Base-by-base conservation (phyloP, 2,113 vertebrate species). In the Myodes glareolus region DNA sequence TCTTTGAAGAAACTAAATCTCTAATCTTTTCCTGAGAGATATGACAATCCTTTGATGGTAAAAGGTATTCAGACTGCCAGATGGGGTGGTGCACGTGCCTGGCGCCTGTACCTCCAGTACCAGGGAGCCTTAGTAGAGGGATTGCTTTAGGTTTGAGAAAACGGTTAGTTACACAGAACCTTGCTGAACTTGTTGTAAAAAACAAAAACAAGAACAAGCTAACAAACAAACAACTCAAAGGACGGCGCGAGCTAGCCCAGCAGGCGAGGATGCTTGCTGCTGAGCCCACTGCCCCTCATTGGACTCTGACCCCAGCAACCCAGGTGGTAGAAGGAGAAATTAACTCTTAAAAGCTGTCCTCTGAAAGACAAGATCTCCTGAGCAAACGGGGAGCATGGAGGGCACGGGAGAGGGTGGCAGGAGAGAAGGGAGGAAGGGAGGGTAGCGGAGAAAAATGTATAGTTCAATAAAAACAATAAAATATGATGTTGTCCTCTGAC, bases 1-100 rank as follows among this genome's bases (percentile, higher is more conserved):
- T 93, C 77, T 91, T 68, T 76, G 61, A 95, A 94, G 81, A 91
- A 93, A 92, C 33, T 23, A 90, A 88, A 87, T 90, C 75, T 94
- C 80, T 84, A 36, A 90, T 77, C 63, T 94, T 95, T 92, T 75
- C 52, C n/a, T 88, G 72, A 92, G 92, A 88, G 39, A 75, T 65
- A 7, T 65, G n/a, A 42, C 75, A 92, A 31, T 77, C 13, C 9
- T 96, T 88, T 58, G 87, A 96, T 65, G 11, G 47, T 47, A 65
- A 63, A 94, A 97, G 75, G 9, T 36, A 88, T 55, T 45, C 73
- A 80, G 70, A 73, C 31, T 47, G 47, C 10, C n/a, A 17, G 86
- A 25, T 8, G 0, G 9, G 31, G 11, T 27, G 11, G 19, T 21
- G 6, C 7, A 17, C 33, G 27, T 0, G 0, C 45, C 8, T 72